These are phyloP conservation scores for Melanotaenia nigrans DNA, from an alignment of 2,797 vertebrate species.

Conservation along the genomic window DNA sequence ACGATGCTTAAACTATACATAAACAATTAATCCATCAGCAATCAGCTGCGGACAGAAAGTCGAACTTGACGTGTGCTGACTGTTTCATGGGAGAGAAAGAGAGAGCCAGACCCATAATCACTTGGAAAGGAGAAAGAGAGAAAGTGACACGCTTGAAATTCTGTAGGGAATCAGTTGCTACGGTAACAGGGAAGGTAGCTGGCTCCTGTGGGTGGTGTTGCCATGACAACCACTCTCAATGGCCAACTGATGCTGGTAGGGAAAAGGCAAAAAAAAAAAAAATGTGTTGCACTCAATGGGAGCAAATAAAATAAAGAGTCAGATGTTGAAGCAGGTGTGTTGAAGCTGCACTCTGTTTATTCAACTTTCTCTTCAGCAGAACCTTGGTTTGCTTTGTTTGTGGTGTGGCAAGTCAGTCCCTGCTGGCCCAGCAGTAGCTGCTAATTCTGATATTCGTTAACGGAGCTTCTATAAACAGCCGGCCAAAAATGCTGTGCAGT, in stretches of 20 bases:
- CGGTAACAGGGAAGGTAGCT: slow-evolving; percentile 85
- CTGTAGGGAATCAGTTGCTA: slow-evolving; percentile 86
- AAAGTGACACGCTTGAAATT: slow-evolving; percentile 81
- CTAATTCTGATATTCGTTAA: slow-evolving; percentile 57
- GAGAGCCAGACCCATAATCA: slow-evolving; percentile 44
- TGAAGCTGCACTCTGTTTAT: slow-evolving; percentile 19
- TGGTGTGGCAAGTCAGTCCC: slow-evolving; percentile 15
- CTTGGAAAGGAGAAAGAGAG: slow-evolving; percentile 30
- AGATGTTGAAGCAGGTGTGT: slow-evolving; percentile 40
- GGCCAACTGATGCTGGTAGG: slow-evolving; percentile 83
- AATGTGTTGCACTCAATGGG: slow-evolving; percentile 28
- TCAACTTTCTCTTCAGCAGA: slow-evolving; percentile 26
- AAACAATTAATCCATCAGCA: slow-evolving; percentile 27
- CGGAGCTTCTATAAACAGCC: slow-evolving; percentile 41
- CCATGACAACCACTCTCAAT: slow-evolving; percentile 82
- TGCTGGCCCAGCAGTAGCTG: slow-evolving; percentile 30
- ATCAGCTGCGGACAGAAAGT: slow-evolving; percentile 35
- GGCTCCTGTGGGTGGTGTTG: slow-evolving; percentile 85
- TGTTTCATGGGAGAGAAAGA: slow-evolving; percentile 39
- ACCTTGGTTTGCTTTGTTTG: slow-evolving; percentile 13
- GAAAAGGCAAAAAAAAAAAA: slow-evolving; percentile 57
- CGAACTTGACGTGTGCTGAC: slow-evolving; percentile 57
- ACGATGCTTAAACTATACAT: slow-evolving; percentile 43
- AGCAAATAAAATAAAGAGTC: slow-evolving; percentile 44
- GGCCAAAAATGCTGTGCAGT: slow-evolving; percentile 30